phyloP scores from a whole-genome alignment of 2,797 vertebrate species.

The Acridotheres tristis region DNA sequence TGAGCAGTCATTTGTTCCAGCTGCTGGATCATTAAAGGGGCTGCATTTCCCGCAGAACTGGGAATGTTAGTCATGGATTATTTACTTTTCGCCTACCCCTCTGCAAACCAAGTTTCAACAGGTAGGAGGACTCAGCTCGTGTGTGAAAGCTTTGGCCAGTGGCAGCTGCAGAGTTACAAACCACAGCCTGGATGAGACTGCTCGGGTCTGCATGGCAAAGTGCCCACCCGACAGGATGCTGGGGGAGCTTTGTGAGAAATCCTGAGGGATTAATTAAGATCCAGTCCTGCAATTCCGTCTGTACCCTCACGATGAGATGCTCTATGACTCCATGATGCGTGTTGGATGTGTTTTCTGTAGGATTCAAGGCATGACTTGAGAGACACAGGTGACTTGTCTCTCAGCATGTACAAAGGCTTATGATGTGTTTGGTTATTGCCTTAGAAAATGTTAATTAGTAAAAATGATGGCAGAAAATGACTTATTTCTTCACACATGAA shows the following conservation, averaged over 20 bases:
- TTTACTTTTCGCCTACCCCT: constrained; percentile 45
- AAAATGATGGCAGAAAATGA: not conserved
- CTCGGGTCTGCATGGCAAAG: not conserved
- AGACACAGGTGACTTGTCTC: accelerated
- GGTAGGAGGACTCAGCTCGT: not conserved
- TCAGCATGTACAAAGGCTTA: not conserved
- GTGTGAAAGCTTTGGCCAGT: not conserved
- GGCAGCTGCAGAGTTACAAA: accelerated
- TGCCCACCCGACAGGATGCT: not conserved
- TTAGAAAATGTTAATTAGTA: not conserved
- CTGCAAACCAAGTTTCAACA: not conserved
- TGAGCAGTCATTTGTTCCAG: constrained; percentile 73
- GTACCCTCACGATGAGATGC: not conserved
- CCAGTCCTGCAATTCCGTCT: not conserved
- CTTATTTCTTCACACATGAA: not conserved
- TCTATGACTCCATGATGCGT: accelerated
- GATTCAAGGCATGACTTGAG: not conserved
- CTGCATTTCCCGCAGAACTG: not conserved
- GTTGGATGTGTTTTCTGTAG: not conserved
- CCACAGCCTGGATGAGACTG: not conserved
- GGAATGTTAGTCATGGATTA: not conserved
- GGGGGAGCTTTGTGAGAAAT: not conserved
- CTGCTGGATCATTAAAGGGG: constrained; percentile 69
- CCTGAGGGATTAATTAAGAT: not conserved
- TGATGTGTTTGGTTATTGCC: not conserved